Evolutionary conservation across 2,113 vertebrate genomes (phyloP), one percentile per base, ranked within the genome.

Genomic region (Apteryx mantelli): DNA sequence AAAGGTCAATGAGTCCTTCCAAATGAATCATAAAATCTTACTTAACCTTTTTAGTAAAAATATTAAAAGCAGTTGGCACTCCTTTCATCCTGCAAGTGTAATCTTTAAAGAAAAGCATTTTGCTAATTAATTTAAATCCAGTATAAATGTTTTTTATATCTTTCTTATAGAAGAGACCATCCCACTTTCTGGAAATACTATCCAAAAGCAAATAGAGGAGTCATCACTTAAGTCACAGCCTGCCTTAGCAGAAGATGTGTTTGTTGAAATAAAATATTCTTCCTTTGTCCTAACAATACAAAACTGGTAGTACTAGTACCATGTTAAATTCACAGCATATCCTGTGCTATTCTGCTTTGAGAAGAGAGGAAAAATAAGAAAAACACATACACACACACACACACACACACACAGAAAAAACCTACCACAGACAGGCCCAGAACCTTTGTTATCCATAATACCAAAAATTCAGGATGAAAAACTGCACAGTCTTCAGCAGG

Each of bases 1-100:
- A 94, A 96, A 93, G 12, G 20, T 89, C 76, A 91, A 17, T 58
- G n/a, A 88, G 96, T 83, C 46, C 74, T 94, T 93, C 42, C 82
- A 80, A 20, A 9, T 64, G 5, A 69, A 80, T 76, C 42, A 94
- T 46, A 89, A 96, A 93, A 36, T 20, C n/a, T 90, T 74, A 17
- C 22, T 63, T 83, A 90, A 55, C 1, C 38, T 34, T 56, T 76
- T 79, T 34, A 38, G 3, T 20, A 84, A 75, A 92, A 81, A 34
- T 64, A 55, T 46, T 82, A 21, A 40, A 73, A 26, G 28, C 32
- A 53, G 8, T 38, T 74, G 18, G 3, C 2, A 46, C 24, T 76
- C 4, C 3, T 4, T 32, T 86, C 2, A 8, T 46, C 52, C 34
- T 71, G 2, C 53, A 83, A 34, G 17, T 36, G 3, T 5, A 83